Base-by-base conservation (phyloP, 2,797 vertebrate species). In the Galago senegalensis region DNA sequence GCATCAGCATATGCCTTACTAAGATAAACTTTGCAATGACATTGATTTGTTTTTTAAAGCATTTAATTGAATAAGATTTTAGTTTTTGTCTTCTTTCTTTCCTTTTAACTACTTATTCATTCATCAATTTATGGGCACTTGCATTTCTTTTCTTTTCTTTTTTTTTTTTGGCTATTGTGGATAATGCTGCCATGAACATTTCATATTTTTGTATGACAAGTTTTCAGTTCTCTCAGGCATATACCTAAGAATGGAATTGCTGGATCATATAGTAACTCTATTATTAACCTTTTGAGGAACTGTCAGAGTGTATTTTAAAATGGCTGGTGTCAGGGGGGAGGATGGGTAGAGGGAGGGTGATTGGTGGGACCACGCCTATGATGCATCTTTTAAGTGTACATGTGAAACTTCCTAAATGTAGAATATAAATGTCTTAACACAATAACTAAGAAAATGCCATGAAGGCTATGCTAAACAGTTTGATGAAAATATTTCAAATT, bases 191-290 rank as follows among this genome's bases (percentile, higher is more conserved):
- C 20, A 34, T 53, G 21, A 89, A 43, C 7, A n/a, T 87, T 60
- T 60, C 46, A 73, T 14, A 8, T 53, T 88, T 95, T 75, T 23
- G n/a, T 60, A n/a, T 81, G 73, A 81, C 20, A 49, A 6, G 5
- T 81, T 96, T 93, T 95, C 21, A 7, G 25, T 91, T 92, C 82
- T 82, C 67, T 88, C 81, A 73, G 53, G 69, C 89, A 29, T 63
- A 69, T 58, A 69, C 27, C 18, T 58, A 29, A 70, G 46, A 67
- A 53, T 43, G 43, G 70, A 87, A 61, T 67, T 87, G 31, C 14
- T 53, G 85, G 90, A 60, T 91, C 70, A 93, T 67, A 72, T 14
- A 27, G 65, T 87, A 94, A 75, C 65, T 87, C 25, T 88, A 29
- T 5, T 16, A 9, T 86, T 95, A 79, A 60, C 40, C 20, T 90